These are phyloP conservation scores for Metopia argyrocephala DNA, from an alignment of 2,888 invertebrate species.

Conservation along the genomic window DNA sequence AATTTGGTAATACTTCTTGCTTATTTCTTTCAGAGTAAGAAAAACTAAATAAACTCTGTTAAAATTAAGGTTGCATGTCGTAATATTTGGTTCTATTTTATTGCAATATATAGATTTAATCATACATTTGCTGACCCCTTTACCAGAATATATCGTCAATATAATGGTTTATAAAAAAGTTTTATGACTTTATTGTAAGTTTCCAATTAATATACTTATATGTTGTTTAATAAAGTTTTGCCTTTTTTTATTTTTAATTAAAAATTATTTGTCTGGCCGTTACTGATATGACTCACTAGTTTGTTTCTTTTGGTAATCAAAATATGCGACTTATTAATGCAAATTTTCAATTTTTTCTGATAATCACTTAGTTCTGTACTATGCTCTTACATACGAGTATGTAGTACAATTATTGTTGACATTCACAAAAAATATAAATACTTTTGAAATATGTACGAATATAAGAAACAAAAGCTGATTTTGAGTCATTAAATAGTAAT, in stretches of 20 bases:
- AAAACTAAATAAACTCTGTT: no score
- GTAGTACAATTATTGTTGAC: background rate
- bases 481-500: conserved; percentile 55
- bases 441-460: background rate
- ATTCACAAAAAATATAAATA: background rate
- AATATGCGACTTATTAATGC: background rate
- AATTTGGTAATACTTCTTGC: no score
- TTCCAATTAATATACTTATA: background rate
- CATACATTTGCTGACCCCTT: no score
- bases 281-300: background rate
- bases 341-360: background rate
- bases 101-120: no score
- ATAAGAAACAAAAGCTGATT: background rate
- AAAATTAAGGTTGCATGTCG: no score
- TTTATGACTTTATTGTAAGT: no score
- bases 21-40: no score
- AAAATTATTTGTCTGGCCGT: background rate
- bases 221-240: background rate
- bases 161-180: no score
- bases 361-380: no score
- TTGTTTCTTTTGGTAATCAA: background rate
- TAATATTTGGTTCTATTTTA: no score
- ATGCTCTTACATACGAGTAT: background rate
- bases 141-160: no score
- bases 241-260: background rate